phyloP scores from a whole-genome alignment of 2,797 vertebrate genomes.

The Pangasius sanitwongsei region DNA sequence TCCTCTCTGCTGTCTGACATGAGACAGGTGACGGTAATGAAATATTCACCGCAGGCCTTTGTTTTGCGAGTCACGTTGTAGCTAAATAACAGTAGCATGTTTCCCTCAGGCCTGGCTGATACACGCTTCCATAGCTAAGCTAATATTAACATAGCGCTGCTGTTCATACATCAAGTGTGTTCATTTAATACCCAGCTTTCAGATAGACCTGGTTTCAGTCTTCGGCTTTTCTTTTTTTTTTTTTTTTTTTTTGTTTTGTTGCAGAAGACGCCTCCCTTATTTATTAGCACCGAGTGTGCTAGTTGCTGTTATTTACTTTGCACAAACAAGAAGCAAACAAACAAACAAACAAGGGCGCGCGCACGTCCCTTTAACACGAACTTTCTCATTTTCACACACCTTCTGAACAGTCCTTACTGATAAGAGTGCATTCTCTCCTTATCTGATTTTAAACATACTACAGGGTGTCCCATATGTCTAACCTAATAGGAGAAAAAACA shows the following conservation, averaged over 20 bases:
- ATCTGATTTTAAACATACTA: background rate
- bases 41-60: background rate
- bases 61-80: background rate
- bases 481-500: background rate
- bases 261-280: background rate
- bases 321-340: background rate
- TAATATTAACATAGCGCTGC: background rate
- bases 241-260: background rate
- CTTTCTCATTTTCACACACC: background rate
- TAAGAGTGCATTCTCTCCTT: background rate
- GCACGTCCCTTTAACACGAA: background rate
- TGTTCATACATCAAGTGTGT: background rate
- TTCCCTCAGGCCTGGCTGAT: background rate
- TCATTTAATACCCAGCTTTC: background rate
- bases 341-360: background rate
- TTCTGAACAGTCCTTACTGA: background rate
- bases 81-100: slow-evolving; percentile 16
- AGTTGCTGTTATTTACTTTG: background rate
- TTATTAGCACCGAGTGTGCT: background rate
- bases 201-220: background rate
- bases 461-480: background rate
- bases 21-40: too few relatives aligned
- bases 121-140: background rate
- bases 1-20: background rate
- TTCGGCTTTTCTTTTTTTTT: background rate